Evolutionary conservation across 2,888 invertebrate genomes (phyloP), one percentile per base, ranked within the genome.

Genomic region (Patella depressa): DNA sequence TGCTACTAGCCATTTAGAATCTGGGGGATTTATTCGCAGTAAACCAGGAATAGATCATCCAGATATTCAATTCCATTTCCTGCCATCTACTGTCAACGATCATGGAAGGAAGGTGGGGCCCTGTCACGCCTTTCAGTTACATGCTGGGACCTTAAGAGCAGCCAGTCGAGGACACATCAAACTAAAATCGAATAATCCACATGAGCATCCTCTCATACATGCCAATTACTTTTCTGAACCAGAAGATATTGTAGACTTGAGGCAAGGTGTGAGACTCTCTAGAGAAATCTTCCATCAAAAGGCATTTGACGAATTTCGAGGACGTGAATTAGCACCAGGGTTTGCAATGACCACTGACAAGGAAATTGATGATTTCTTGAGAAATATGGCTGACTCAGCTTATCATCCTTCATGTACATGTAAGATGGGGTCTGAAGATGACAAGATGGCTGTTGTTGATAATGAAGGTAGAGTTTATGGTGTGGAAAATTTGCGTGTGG

Each of bases 341-440:
- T 69, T 75, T 5, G 80, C 86, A 2, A 83, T 86, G 12, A 84
- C 88, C 54, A 87, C 89, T 5, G 91, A 91, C 79, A 85, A 86
- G 19, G 86, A 92, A 54, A 85, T 92, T 57, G 92, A 92, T 79
- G 88, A 84, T 3, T 92, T 90, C 81, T 83, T 90, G 71, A 86
- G 91, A 12, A 84, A 85, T 9, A 85, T 88, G 76, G 89, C 90
- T 0, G 93, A 93, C 79, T 89, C 95, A 0, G 95, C 95, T 0
- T 96, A 97, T 89, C 97, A 97, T 90, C 95, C 94, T 0, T 95
- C 94, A 0, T 96, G 96, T 15, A 96, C 95, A 0, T 95, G 95
- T 87, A 93, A 94, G 57, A 95, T 96, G 90, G 96, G 95, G 2
- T 88, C 80, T n/a, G 81, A 78, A 2, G 85, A 86, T 29, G 93